These are phyloP conservation scores for Anthonomus grandis DNA, from an alignment of 1,140 invertebrate genomes.

Conservation along the genomic window DNA sequence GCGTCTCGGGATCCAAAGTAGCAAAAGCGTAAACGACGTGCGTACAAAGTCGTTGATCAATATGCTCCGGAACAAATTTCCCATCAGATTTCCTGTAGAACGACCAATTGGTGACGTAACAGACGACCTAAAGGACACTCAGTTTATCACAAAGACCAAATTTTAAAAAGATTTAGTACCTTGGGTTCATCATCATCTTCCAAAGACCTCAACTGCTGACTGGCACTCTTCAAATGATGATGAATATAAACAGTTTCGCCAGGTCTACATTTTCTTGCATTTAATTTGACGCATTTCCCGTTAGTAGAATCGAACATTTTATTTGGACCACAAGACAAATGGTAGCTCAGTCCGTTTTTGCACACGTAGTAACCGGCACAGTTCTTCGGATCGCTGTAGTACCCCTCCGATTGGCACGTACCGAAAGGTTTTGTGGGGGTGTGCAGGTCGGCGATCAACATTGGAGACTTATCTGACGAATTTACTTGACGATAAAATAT, in stretches of 20 bases:
- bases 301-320: constrained; percentile 54
- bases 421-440: constrained; percentile 36
- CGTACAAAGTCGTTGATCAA: constrained; percentile 78
- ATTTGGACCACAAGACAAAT: constrained; percentile 52
- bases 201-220: constrained; percentile 11
- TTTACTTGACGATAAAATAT: too few species aligned
- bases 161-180: constrained; percentile 20
- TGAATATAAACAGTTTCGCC: constrained; percentile 40
- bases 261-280: constrained; percentile 35
- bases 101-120: constrained; percentile 87
- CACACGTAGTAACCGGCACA: constrained; percentile 68
- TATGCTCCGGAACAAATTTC: constrained; percentile 80
- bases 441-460: constrained; percentile 8
- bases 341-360: constrained; percentile 58
- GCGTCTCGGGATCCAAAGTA: constrained; percentile 72
- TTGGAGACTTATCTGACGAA: neutral
- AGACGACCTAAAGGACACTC: constrained; percentile 58
- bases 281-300: constrained; percentile 52
- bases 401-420: constrained; percentile 52
- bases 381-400: constrained; percentile 60
- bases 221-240: constrained; percentile 27
- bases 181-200: constrained; percentile 32
- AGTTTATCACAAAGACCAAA: neutral
- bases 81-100: constrained; percentile 78
- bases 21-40: constrained; percentile 89